Conservation (phyloP, 2,797 vertebrate species). For the Gila robusta region DNA sequence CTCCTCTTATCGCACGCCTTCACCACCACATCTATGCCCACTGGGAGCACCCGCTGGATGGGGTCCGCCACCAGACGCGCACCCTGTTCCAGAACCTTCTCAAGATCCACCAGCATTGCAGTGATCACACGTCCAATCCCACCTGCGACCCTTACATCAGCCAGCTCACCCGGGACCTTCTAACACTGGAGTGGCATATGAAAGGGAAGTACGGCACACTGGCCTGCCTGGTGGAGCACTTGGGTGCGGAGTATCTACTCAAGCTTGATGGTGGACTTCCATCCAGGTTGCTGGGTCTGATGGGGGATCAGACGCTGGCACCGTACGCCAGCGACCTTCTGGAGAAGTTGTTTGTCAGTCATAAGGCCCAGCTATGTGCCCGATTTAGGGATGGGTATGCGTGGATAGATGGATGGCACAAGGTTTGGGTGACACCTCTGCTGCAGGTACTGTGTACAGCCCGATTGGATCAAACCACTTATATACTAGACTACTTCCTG, state of each 20-base stretch:
- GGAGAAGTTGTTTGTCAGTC: slow-evolving; percentile 92
- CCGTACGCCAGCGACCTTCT: slow-evolving; percentile 92
- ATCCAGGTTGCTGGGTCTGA: slow-evolving; percentile 83
- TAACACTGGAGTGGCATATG: slow-evolving; percentile 92
- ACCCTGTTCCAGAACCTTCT: slow-evolving; percentile 90
- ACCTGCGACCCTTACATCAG: slow-evolving; percentile 81
- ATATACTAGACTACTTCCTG: slow-evolving; percentile 93
- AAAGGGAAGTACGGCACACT: slow-evolving; percentile 91
- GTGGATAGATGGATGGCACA: slow-evolving; percentile 87
- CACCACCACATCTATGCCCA: slow-evolving; percentile 92
- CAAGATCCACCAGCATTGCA: slow-evolving; percentile 79
- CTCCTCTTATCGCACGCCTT: slow-evolving; percentile 75
- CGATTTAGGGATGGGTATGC: slow-evolving; percentile 30
- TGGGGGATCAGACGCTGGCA: slow-evolving; percentile 92
- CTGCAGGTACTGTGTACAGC: slow-evolving; percentile 88
- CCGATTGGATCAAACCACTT: slow-evolving; percentile 87
- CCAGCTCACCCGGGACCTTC: slow-evolving; percentile 79
- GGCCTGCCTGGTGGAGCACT: slow-evolving; percentile 87
- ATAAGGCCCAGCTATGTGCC: slow-evolving; percentile 82
- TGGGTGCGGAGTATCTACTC: slow-evolving; percentile 85
- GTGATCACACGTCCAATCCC: slow-evolving; percentile 46
- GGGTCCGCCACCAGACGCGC: slow-evolving; percentile 91
- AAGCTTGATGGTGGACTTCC: slow-evolving; percentile 83
- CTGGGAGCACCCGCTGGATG: slow-evolving; percentile 96
- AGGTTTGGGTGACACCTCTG: slow-evolving; percentile 91